Percentiles rank a stretch among this genome's conserved stretches.
phyloP scores from a whole-genome alignment of 2,797 vertebrate species.

The Pelochelys cantorii region DNA sequence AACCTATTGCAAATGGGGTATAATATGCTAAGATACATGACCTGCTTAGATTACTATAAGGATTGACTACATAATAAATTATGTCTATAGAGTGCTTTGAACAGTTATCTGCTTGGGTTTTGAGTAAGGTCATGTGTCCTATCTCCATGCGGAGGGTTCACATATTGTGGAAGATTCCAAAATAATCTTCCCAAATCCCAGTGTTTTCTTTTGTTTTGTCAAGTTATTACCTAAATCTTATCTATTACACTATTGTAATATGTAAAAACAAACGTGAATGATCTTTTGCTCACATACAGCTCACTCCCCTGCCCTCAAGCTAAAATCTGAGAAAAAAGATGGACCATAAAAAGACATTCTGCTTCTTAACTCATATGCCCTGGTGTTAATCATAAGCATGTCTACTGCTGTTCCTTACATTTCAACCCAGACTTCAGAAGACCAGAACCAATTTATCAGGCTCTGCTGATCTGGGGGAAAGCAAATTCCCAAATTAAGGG shows the following conservation, averaged over 20 bases:
- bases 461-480: neutral
- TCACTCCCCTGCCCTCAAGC: neutral
- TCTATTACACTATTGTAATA: neutral
- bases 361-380: neutral
- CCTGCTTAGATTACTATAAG: neutral
- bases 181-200: too few species aligned
- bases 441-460: neutral
- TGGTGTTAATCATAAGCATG: neutral
- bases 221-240: too few species aligned
- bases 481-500: neutral
- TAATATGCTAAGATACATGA: neutral
- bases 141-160: too few species aligned
- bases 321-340: neutral
- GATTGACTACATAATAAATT: neutral
- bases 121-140: neutral
- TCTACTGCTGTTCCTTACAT: too few species aligned
- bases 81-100: neutral
- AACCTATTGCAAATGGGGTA: slow-evolving; percentile 12
- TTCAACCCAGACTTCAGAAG: neutral
- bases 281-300: neutral
- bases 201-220: too few species aligned
- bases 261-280: neutral
- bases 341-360: neutral
- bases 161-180: too few species aligned
- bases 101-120: fast-evolving